Percentiles rank a stretch among this genome's conserved stretches.
Evolutionary conservation across 2,888 invertebrate species (phyloP).

Genomic region (Andrena hattorfiana): DNA sequence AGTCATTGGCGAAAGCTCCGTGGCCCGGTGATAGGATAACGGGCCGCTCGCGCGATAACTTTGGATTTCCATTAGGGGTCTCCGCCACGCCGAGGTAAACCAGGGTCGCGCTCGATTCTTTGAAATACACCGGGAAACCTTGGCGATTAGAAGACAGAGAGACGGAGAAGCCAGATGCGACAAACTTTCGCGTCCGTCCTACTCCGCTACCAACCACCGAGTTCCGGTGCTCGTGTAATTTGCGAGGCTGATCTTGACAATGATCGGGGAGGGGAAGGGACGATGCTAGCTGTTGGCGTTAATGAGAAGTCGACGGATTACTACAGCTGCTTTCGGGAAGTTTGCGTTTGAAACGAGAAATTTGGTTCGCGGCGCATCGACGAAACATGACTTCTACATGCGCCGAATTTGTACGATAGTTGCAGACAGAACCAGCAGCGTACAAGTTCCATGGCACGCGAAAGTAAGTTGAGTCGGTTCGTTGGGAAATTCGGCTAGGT

Average conservation of each 20-base stretch:
- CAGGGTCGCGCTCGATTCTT: conserved; percentile 44
- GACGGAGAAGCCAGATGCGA: background rate
- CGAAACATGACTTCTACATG: conserved; percentile 11
- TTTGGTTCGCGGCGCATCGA: conserved; percentile 6
- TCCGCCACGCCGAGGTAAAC: conserved; percentile 13
- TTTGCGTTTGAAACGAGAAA: conserved; percentile 15
- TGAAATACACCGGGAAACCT: conserved; percentile 21
- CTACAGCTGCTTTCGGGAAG: conserved; percentile 17
- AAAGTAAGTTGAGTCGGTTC: conserved; percentile 1
- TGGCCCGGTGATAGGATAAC: conserved; percentile 67
- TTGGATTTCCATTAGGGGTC: conserved; percentile 72
- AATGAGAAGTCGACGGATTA: conserved; percentile 27
- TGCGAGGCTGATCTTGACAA: conserved; percentile 22
- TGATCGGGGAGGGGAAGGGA: conserved; percentile 3
- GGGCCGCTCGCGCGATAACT: conserved; percentile 67
- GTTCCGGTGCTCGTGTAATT: conserved; percentile 24
- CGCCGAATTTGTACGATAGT: conserved; percentile 12
- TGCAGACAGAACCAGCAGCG: background rate
- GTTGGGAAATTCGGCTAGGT: background rate
- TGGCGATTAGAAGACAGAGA: background rate
- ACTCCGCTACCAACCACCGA: background rate
- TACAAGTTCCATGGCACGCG: background rate
- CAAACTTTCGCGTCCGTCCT: background rate
- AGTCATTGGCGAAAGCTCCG: conserved; percentile 71
- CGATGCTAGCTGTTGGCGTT: background rate